Evolutionary conservation across 2,113 vertebrate genomes (phyloP), one percentile per base, ranked within the genome.

Genomic region (Hippocampus abdominalis): DNA sequence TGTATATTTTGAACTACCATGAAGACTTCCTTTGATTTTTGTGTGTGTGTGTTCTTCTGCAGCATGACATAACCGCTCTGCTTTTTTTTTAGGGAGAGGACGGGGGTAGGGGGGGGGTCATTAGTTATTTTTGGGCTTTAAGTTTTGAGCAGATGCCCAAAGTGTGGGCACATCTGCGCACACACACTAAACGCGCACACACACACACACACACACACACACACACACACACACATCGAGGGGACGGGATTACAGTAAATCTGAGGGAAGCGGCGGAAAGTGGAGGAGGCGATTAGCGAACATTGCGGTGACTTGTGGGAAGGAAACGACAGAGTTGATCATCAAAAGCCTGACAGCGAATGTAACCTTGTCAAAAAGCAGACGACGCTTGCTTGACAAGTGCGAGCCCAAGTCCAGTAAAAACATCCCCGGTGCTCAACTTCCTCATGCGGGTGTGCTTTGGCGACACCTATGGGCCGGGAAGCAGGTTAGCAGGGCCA

Each of bases 161-260:
- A 77, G 72, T 81, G 70, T 82, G 76, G 62, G 67, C 74, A 67
- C 67, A 68, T 72, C 67, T 36, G 40, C 29, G 20, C 48, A 49
- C 46, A 25, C 61, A 15, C 69, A 29, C 39, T n/a, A 56, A 57
- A 66, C 69, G 46, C 69, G 29, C 63, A 32, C 29, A 32, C 29
- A 32, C 29, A 32, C 29, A 4, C 29, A 32, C 29, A 4, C 29
- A 0, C 27, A 29, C 27, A 29, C 40, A 27, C 27, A 56, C n/a
- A 61, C 23, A 51, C 68, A 71, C 68, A 71, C 42, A 54, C 64
- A 64, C 2, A 12, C 59, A 69, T 39, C 9, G 80, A 85, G 87
- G 86, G 82, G 81, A 80, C 15, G 75, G 78, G 83, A 90, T 91
- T 89, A 87, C 10, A 32, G 74, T 90, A 90, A 89, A 91, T 86